Conservation (phyloP, 2,888 invertebrate genomes). For the Hyles lineata region DNA sequence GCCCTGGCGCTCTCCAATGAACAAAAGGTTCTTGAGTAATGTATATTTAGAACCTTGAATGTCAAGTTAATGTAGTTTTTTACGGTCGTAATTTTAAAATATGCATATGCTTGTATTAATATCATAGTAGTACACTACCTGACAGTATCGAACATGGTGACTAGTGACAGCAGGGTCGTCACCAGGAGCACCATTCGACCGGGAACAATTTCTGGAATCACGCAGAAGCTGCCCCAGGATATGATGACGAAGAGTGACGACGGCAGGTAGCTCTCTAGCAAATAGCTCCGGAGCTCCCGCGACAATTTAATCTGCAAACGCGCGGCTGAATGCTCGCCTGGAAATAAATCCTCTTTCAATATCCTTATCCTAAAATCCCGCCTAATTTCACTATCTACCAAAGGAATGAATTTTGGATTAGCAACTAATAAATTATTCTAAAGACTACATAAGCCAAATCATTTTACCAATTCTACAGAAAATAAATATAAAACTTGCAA, state of each 20-base stretch:
- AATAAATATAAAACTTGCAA: constrained; percentile 14
- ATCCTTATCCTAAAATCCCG: background rate
- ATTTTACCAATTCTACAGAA: background rate
- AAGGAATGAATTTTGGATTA: background rate
- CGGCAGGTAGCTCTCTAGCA: constrained; percentile 87
- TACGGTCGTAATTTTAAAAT: too few species aligned
- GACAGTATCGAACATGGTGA: constrained; percentile 88
- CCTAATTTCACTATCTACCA: background rate
- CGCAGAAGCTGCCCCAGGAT: constrained; percentile 88
- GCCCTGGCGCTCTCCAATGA: background rate
- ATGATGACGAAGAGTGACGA: constrained; percentile 87
- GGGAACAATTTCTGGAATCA: constrained; percentile 87
- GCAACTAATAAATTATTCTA: background rate
- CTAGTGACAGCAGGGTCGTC: constrained; percentile 86
- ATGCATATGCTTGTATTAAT: background rate
- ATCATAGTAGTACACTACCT: constrained; percentile 62
- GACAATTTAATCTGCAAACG: constrained; percentile 86
- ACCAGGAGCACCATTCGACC: constrained; percentile 87
- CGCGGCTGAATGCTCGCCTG: constrained; percentile 86
- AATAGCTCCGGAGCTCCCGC: constrained; percentile 85
- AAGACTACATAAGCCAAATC: constrained; percentile 4
- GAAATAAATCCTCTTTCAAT: constrained; percentile 34
- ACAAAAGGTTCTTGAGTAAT: background rate
- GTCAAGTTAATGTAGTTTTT: too few species aligned
- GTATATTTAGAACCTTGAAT: too few species aligned